These are phyloP conservation scores for Drosophila micromelanica DNA, from an alignment of 1,140 invertebrate genomes.

Conservation along the genomic window DNA sequence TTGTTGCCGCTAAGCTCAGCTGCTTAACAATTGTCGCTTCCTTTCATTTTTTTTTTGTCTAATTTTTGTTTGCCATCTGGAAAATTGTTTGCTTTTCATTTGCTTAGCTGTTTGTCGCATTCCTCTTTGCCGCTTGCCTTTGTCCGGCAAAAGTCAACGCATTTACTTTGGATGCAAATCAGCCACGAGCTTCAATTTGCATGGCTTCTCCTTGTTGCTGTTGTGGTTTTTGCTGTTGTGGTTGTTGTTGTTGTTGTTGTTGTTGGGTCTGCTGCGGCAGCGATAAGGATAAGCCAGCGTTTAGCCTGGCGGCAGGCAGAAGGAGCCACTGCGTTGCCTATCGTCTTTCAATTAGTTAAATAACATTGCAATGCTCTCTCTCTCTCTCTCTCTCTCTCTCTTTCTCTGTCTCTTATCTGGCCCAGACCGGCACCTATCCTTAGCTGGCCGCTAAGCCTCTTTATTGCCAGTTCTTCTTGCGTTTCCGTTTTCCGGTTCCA, in stretches of 20 bases:
- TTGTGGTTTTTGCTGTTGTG: too few relatives aligned
- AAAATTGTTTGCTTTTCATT: slow-evolving; percentile 51
- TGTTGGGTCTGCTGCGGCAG: slow-evolving; percentile 42
- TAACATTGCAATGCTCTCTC: slow-evolving; percentile 64
- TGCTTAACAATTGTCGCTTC: slow-evolving; percentile 41
- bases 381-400: too few relatives aligned
- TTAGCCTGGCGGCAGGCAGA: too few relatives aligned
- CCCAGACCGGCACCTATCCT: slow-evolving; percentile 18
- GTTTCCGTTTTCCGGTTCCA: background rate
- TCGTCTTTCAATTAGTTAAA: slow-evolving; percentile 81
- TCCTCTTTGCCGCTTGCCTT: slow-evolving; percentile 1
- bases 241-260: too few relatives aligned
- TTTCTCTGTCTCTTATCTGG: too few relatives aligned
- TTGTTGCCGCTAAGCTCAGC: slow-evolving; percentile 11
- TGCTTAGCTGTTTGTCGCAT: slow-evolving; percentile 27
- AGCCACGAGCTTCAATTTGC: slow-evolving; percentile 66
- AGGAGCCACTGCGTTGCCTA: slow-evolving; percentile 49
- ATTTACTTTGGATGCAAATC: slow-evolving; percentile 76
- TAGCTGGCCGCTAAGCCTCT: background rate
- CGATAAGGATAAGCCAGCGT: slow-evolving; percentile 70
- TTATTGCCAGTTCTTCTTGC: background rate
- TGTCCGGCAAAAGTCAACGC: slow-evolving; percentile 75
- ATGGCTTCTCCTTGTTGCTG: slow-evolving; percentile 45
- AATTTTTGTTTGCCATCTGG: slow-evolving; percentile 45
- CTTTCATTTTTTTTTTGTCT: slow-evolving; percentile 13